phyloP scores from a whole-genome alignment of 2,888 invertebrate genomes.

The Electrophaes corylata region DNA sequence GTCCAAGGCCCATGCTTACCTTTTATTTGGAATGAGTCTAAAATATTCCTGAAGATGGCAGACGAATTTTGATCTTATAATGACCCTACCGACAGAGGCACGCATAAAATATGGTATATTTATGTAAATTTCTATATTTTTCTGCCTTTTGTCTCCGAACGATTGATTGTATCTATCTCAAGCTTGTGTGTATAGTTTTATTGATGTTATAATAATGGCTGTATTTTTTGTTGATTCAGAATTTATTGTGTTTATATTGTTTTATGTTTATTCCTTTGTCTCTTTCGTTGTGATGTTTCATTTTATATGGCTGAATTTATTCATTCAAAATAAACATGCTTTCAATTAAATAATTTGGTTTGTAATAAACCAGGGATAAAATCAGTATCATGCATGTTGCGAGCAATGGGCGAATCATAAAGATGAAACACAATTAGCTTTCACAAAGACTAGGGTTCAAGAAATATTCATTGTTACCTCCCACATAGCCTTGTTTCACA shows the following conservation, averaged over 20 bases:
- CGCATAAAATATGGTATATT: constrained; percentile 39
- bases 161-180: constrained; percentile 29
- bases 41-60: constrained; percentile 15
- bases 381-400: background rate
- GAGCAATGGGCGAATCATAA: too few species aligned
- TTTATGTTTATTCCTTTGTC: background rate
- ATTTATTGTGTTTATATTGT: constrained; percentile 11
- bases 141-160: constrained; percentile 30
- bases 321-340: background rate
- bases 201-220: constrained; percentile 21
- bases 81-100: constrained; percentile 37
- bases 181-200: constrained; percentile 22
- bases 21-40: constrained; percentile 28
- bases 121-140: constrained; percentile 36
- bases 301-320: background rate
- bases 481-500: constrained; percentile 1
- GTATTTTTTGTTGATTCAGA: constrained; percentile 13
- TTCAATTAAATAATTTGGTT: background rate
- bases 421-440: too few species aligned
- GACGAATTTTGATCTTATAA: constrained; percentile 37
- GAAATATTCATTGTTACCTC: constrained; percentile 14
- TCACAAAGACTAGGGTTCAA: background rate
- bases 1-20: constrained; percentile 16
- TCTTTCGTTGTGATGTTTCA: background rate
- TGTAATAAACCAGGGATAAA: background rate